These are phyloP conservation scores for Conus ventricosus DNA, from an alignment of 1,140 invertebrate genomes.

Conservation along the genomic window DNA sequence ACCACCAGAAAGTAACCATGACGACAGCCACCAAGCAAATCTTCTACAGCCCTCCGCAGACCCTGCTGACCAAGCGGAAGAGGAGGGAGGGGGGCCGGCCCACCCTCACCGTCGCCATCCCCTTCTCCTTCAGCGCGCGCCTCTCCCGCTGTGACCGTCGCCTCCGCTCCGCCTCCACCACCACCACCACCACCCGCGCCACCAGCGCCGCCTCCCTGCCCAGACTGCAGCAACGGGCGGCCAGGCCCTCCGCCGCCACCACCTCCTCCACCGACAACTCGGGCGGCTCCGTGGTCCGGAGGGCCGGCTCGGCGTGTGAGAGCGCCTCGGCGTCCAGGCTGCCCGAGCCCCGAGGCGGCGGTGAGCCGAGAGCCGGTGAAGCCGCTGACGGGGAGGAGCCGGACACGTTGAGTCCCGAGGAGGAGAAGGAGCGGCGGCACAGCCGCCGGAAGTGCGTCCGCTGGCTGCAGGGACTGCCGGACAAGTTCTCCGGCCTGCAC, in stretches of 20 bases:
- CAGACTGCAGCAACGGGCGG: neutral
- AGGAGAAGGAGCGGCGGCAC: constrained; percentile 21
- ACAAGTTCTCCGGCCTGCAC: constrained; percentile 41
- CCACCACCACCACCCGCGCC: neutral
- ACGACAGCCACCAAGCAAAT: constrained; percentile 9
- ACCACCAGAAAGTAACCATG: neutral
- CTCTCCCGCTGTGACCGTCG: neutral
- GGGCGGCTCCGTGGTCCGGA: neutral
- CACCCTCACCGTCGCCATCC: constrained; percentile 7
- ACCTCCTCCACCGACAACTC: neutral
- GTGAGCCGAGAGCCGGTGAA: constrained; percentile 11
- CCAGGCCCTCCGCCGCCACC: neutral
- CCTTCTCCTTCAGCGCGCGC: neutral
- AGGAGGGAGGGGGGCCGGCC: neutral
- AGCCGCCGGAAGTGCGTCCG: constrained; percentile 34
- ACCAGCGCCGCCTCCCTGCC: neutral
- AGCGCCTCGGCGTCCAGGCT: no score
- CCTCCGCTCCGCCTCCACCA: neutral
- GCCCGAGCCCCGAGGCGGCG: neutral
- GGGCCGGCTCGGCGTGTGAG: neutral
- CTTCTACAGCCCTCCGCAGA: neutral
- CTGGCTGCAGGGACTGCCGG: constrained; percentile 31
- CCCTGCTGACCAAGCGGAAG: neutral
- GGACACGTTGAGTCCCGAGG: constrained; percentile 28
- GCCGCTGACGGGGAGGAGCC: neutral